phyloP scores from a whole-genome alignment of 53 echinoderm and acorn worm species.

The Echinarachnius parma region DNA sequence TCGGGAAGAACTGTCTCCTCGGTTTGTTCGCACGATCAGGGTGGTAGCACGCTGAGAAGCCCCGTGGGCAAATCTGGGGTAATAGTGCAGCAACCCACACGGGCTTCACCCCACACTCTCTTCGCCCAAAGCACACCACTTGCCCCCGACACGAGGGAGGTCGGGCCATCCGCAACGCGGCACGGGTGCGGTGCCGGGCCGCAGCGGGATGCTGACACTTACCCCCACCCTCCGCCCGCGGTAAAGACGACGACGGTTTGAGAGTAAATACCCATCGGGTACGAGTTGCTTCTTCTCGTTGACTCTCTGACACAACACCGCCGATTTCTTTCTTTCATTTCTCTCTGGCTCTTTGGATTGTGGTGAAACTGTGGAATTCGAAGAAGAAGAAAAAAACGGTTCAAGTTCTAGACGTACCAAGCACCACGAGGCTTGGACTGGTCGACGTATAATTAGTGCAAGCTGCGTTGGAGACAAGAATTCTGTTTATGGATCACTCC shows the following conservation, averaged over 20 bases:
- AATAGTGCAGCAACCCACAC: constrained; percentile 46
- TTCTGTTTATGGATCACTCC: too few species aligned
- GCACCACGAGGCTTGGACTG: neutral
- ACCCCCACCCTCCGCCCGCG: constrained; percentile 38
- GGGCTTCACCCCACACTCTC: neutral
- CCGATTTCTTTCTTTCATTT: neutral
- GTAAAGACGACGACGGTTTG: constrained; percentile 30
- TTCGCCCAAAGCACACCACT: constrained; percentile 41
- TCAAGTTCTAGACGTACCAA: constrained; percentile 31
- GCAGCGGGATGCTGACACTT: constrained; percentile 40
- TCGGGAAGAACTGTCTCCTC: constrained; percentile 19
- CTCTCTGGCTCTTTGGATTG: constrained; percentile 6
- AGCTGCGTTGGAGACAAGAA: constrained; percentile 18
- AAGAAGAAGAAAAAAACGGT: too few species aligned
- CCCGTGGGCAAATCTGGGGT: constrained; percentile 28
- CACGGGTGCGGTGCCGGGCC: constrained; percentile 46
- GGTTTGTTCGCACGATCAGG: constrained; percentile 29
- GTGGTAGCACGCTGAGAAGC: constrained; percentile 26
- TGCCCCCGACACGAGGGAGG: constrained; percentile 41
- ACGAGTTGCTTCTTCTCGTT: constrained; percentile 17
- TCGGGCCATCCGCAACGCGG: constrained; percentile 18
- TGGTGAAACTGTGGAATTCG: constrained; percentile 20
- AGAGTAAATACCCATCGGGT: constrained; percentile 38
- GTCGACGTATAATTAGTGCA: constrained; percentile 27
- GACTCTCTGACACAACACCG: constrained; percentile 22